Base-by-base conservation (phyloP, 2,888 invertebrate species). In the Coleophora flavipennella region DNA sequence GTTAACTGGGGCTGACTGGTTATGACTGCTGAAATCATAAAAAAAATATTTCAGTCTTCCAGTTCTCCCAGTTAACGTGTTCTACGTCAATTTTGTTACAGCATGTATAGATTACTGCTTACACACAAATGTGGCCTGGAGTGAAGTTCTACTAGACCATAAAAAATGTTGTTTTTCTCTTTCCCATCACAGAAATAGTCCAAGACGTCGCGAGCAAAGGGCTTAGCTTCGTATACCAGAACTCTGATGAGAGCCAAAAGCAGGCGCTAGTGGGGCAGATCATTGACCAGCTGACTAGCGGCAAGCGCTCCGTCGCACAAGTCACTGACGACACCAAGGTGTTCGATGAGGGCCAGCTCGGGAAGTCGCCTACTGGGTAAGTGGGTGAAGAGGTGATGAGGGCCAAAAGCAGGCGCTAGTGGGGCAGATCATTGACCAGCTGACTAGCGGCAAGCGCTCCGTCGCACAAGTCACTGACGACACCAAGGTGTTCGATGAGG, bases 161-260 rank as follows among this genome's bases (percentile, higher is more conserved):
- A n/a, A n/a, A n/a, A n/a, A n/a, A n/a, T n/a, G n/a, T n/a, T n/a
- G n/a, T n/a, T n/a, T n/a, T n/a, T n/a, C n/a, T n/a, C n/a, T n/a
- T n/a, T n/a, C n/a, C 20, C 38, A 31, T 55, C 67, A 38, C 64
- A 96, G 96, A 97, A 60, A 91, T 97, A 53, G 93, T 96, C 0
- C 97, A 97, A 83, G 97, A 97, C 68, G 92, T 95, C 2, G 95
- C 96, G 1, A 94, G 95, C 10, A 95, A 96, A 68, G 97, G 96
- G 8, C 85, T 97, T 13, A 94, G 94, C 39, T 80, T 96, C 2
- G 92, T 97, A 7, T 97, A 96, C 63, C 92, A 94, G 55, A 90
- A 90, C 40, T 94, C 94, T 0, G 90, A 90, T 44, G 88, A 90
- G 38, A 88, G 88, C 45, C 89, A 90, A 54, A 90, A 90, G 57